Percentiles rank a stretch among this genome's conserved stretches.
Conservation (phyloP, 2,113 vertebrate species). For the Megalops atlanticus region DNA sequence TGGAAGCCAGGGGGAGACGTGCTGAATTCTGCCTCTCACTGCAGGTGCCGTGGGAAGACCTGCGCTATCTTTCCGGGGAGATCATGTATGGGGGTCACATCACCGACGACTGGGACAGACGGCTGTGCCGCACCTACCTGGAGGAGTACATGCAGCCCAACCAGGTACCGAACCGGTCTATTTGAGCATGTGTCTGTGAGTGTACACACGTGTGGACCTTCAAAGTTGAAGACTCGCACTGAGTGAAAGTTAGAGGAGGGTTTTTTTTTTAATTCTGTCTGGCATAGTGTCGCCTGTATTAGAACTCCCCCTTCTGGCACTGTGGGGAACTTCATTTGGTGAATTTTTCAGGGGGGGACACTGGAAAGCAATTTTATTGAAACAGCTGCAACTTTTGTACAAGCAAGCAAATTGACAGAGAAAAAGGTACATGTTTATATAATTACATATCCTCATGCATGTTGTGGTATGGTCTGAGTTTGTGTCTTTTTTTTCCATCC, state of each 20-base stretch:
- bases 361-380: conserved; percentile 2
- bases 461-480: conserved; percentile 17
- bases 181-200: background rate
- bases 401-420: background rate
- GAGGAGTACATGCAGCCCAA: conserved; percentile 82
- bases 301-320: conserved; percentile 73
- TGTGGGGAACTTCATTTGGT: conserved; percentile 3
- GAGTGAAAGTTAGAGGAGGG: background rate
- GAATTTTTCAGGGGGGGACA: conserved; percentile 33
- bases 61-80: conserved; percentile 79
- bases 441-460: conserved; percentile 21
- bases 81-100: conserved; percentile 85
- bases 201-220: background rate
- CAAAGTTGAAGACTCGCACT: conserved; percentile 1
- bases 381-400: background rate
- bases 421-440: background rate
- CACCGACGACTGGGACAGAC: conserved; percentile 79
- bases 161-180: conserved; percentile 66
- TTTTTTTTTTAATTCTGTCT: conserved; percentile 17
- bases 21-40: conserved; percentile 16
- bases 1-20: conserved; percentile 9
- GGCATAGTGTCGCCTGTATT: conserved; percentile 60
- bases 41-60: conserved; percentile 80
- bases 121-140: conserved; percentile 77
- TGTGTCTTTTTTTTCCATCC: conserved; percentile 2